A percentile compares a stretch with the other conserved stretches of the same genome.
These are phyloP conservation scores for Pogonomyrmex californicus DNA, from an alignment of 1,140 invertebrate species.

Conservation along the genomic window DNA sequence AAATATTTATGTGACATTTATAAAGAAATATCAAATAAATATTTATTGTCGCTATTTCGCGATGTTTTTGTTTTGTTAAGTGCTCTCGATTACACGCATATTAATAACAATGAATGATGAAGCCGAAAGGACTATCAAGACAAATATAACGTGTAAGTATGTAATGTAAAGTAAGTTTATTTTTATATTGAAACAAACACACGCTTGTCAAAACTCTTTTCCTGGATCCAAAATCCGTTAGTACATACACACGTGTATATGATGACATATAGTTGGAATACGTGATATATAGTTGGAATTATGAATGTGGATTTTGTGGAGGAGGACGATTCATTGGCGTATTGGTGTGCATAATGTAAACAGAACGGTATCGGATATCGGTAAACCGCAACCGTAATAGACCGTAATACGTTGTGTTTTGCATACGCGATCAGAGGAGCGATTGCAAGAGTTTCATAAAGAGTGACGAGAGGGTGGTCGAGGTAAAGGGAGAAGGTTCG, in stretches of 20 bases:
- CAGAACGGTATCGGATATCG: constrained; percentile 75
- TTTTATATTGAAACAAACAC: background rate
- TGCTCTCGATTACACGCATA: background rate
- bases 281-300: background rate
- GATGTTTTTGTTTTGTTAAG: background rate
- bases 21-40: background rate
- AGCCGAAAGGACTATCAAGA: no score
- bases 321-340: constrained; percentile 33
- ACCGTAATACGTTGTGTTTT: constrained; percentile 79
- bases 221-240: constrained; percentile 18
- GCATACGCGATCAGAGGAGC: constrained; percentile 77
- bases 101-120: background rate
- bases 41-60: background rate
- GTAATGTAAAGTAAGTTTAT: no score
- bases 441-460: constrained; percentile 70
- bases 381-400: constrained; percentile 77
- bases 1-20: background rate
- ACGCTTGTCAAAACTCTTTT: background rate
- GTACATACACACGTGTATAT: background rate
- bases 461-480: background rate
- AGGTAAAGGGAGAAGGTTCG: constrained; percentile 45
- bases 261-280: background rate
- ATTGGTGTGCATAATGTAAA: constrained; percentile 75
- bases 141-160: no score
- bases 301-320: constrained; percentile 18